These are phyloP conservation scores for Syrrhaptes paradoxus DNA, from an alignment of 2,113 vertebrate species.

Conservation along the genomic window DNA sequence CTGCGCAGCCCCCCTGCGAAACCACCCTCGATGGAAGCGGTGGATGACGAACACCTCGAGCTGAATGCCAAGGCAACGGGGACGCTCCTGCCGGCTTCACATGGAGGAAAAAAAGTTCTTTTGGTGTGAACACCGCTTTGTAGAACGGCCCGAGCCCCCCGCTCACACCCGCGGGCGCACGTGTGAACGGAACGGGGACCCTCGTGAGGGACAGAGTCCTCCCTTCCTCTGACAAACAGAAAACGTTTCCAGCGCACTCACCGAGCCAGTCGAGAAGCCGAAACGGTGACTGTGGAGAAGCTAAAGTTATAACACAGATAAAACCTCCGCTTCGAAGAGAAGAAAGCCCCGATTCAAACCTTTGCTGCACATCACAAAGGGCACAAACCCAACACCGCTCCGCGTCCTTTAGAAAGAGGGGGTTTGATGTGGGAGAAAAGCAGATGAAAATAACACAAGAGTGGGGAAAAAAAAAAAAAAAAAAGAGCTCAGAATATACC, in stretches of 20 bases:
- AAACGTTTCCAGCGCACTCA: background rate
- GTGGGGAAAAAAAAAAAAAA: background rate
- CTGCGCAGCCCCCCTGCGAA: background rate
- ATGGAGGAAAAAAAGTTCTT: background rate
- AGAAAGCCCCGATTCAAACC: background rate
- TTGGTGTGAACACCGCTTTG: background rate
- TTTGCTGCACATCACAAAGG: background rate
- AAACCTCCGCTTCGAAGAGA: background rate
- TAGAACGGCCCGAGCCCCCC: background rate
- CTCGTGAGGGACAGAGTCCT: background rate
- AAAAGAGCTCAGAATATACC: background rate
- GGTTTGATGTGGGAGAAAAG: slow-evolving; percentile 35
- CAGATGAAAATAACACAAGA: slow-evolving; percentile 11
- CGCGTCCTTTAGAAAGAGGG: background rate
- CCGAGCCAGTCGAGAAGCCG: background rate
- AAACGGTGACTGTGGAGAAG: background rate
- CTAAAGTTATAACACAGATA: background rate
- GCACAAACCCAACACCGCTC: background rate
- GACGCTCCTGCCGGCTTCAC: background rate
- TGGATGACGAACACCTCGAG: rapidly evolving
- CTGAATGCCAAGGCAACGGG: background rate
- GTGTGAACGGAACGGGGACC: background rate
- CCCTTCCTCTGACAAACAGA: background rate
- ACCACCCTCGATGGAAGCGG: background rate
- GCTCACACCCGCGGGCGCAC: rapidly evolving